Evolutionary conservation across 53 echinoderm and acorn worm species (phyloP).

Genomic region (Astropecten irregularis): DNA sequence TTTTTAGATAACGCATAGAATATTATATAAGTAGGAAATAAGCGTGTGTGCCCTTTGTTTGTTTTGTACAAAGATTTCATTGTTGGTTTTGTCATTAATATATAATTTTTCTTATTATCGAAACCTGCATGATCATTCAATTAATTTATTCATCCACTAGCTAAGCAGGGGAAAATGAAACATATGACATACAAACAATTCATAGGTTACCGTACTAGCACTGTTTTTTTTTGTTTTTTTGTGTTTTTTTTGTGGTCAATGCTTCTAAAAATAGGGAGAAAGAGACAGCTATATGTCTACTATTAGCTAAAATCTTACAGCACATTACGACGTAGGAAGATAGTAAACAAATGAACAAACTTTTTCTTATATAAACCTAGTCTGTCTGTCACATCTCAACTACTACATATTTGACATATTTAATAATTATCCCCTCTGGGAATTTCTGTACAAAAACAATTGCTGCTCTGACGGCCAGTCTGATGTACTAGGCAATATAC

Average conservation of each 20-base stretch:
- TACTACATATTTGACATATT: slow-evolving; percentile 57
- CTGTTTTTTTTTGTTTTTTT: slow-evolving; percentile 44
- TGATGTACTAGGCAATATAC: slow-evolving; percentile 48
- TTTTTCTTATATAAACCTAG: slow-evolving; percentile 51
- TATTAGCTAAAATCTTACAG: slow-evolving; percentile 86
- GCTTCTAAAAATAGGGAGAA: slow-evolving; percentile 57
- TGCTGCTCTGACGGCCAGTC: slow-evolving; percentile 24
- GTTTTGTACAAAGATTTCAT: slow-evolving; percentile 94
- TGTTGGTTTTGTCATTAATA: slow-evolving; percentile 62
- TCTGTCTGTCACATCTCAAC: slow-evolving; percentile 38
- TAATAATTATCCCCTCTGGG: slow-evolving; percentile 58
- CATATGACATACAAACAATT: slow-evolving; percentile 66
- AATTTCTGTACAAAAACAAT: slow-evolving; percentile 62
- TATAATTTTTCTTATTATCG: slow-evolving; percentile 47
- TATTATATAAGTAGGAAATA: slow-evolving; percentile 96
- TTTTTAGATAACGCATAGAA: slow-evolving; percentile 63
- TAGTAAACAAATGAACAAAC: slow-evolving; percentile 58
- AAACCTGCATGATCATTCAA: slow-evolving; percentile 69
- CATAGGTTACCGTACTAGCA: slow-evolving; percentile 61
- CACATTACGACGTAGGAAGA: slow-evolving; percentile 77
- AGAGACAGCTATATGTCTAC: slow-evolving; percentile 65
- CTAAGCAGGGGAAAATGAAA: slow-evolving; percentile 45
- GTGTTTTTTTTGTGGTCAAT: too few relatives aligned
- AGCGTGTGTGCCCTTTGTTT: slow-evolving; percentile 68
- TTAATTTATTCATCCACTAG: slow-evolving; percentile 44